These are phyloP conservation scores for Protonemura montana DNA, from an alignment of 2,888 invertebrate species.

Conservation along the genomic window DNA sequence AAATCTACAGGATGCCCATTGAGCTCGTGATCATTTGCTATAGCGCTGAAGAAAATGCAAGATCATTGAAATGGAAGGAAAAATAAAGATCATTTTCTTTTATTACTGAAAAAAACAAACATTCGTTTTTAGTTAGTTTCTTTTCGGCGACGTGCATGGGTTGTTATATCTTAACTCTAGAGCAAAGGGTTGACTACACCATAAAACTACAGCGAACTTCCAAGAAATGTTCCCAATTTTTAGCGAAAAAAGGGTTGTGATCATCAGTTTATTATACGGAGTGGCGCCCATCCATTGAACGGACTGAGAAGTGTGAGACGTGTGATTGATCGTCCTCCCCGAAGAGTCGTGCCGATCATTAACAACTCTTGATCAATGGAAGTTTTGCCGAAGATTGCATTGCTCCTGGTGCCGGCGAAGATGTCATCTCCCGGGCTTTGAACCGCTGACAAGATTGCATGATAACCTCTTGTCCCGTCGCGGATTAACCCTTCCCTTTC, in stretches of 20 bases:
- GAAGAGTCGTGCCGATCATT: background rate
- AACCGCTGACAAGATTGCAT: slow-evolving; percentile 12
- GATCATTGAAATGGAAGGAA: background rate
- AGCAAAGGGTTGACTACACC: background rate
- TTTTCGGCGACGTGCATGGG: background rate
- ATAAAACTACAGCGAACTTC: background rate
- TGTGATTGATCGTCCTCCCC: background rate
- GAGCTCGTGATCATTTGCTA: background rate
- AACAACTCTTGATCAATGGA: background rate
- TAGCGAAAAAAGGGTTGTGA: background rate
- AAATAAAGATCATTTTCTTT: background rate
- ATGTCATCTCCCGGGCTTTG: slow-evolving; percentile 7
- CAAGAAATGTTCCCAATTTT: background rate
- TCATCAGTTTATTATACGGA: slow-evolving; percentile 7
- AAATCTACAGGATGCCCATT: background rate
- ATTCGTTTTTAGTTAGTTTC: background rate
- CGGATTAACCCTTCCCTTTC: background rate
- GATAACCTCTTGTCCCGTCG: background rate
- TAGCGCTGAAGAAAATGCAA: background rate
- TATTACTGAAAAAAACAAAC: background rate
- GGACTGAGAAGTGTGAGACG: background rate
- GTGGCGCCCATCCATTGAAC: background rate
- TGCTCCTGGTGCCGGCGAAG: background rate
- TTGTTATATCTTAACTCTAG: background rate
- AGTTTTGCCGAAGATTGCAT: background rate